Base-by-base conservation (phyloP, 2,113 vertebrate species). In the Etheostoma spectabile region DNA sequence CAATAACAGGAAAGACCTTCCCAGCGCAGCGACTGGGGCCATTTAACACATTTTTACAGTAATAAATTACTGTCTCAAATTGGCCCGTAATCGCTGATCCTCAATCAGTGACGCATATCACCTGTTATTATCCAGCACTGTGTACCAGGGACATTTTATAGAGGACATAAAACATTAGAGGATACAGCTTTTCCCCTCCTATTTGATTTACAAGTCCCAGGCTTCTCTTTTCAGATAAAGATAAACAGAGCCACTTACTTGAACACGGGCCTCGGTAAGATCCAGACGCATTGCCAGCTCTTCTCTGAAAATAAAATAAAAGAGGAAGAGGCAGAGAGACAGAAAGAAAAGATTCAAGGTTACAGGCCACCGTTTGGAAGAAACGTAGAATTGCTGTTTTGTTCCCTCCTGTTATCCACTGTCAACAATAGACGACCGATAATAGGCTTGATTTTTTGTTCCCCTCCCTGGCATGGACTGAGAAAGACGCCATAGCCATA, bases 271-370 rank as follows among this genome's bases (percentile, higher is more conserved):
- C 93, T 98, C 98, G 60, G 98, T 99, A 84, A 99, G 95, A 93
- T 99, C 98, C 94, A 99, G 95, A 73, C 98, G 96, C 98, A 99
- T 99, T 22, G 98, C 98, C 87, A 99, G 95, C 93, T 99, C 98
- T 88, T 99, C 98, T 95, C 98, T 99, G 88, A n/a, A 94, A 90
- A 82, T 42, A 42, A 42, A 42, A 42, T 42, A 72, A 27, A 38
- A 78, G 22, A 57, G 56, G 73, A 66, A 79, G 63, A 66, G 48
- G 21, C 16, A 77, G 38, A 75, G 18, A 77, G 68, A 60, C 6
- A 18, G 77, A 49, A 61, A 84, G 72, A 84, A 88, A 71, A 77
- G 70, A 89, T 79, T 90, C 88, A 88, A 82, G 86, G 89, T 95
- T 92, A 94, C 94, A 95, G 85, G 86, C 49, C 86, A 74, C 24